Evolutionary conservation across 2,113 vertebrate species (phyloP).

Genomic region (Eudyptes chrysolophus): DNA sequence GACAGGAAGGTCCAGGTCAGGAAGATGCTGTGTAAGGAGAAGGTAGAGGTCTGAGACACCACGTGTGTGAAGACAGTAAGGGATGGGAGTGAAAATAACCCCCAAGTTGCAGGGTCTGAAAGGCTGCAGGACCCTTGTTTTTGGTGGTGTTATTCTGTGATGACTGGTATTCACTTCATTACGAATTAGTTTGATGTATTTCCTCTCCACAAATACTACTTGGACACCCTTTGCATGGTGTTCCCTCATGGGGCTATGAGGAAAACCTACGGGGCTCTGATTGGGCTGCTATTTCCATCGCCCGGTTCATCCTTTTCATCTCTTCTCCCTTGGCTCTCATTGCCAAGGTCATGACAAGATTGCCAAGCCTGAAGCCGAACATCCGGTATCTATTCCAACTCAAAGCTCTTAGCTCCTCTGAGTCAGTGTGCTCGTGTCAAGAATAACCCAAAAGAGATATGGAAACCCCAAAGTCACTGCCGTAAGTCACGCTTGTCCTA

Average conservation of each 20-base stretch:
- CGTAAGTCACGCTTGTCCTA: background rate
- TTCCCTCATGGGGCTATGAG: rapidly evolving
- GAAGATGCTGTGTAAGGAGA: background rate
- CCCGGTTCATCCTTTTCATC: background rate
- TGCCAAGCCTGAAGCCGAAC: background rate
- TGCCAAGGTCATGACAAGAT: background rate
- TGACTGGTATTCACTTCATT: background rate
- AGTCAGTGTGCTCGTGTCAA: background rate
- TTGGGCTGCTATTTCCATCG: background rate
- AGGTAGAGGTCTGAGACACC: background rate
- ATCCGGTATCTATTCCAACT: background rate
- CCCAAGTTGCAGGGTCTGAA: background rate
- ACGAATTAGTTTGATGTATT: background rate
- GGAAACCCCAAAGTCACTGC: background rate
- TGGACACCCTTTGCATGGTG: background rate
- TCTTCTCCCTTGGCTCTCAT: background rate
- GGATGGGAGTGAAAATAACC: background rate
- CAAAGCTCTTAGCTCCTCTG: slow-evolving; percentile 1
- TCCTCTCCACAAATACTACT: background rate
- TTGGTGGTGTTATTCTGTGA: background rate
- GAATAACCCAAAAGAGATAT: slow-evolving; percentile 9
- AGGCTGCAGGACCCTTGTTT: background rate
- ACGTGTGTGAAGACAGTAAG: rapidly evolving
- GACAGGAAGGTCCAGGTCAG: background rate
- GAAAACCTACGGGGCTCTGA: background rate